phyloP scores from a whole-genome alignment of 2,797 vertebrate genomes.

The Anguilla marmorata region DNA sequence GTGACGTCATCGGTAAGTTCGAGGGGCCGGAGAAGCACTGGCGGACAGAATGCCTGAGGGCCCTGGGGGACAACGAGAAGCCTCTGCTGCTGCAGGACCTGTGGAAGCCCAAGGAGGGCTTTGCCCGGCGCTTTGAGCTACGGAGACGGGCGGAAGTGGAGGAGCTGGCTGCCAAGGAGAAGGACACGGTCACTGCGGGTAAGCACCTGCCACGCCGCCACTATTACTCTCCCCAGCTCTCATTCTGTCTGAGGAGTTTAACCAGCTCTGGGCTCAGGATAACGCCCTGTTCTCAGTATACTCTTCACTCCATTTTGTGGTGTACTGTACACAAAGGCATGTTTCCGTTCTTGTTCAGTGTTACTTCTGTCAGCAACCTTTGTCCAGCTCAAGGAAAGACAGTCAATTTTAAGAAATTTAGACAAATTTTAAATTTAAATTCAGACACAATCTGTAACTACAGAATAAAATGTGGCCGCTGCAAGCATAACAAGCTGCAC shows the following conservation, averaged over 20 bases:
- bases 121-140: constrained; percentile 87
- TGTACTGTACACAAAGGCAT: neutral
- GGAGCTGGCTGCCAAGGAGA: constrained; percentile 84
- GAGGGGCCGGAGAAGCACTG: constrained; percentile 73
- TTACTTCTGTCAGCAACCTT: neutral
- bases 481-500: neutral
- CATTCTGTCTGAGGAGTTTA: neutral
- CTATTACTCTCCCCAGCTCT: neutral
- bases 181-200: constrained; percentile 94
- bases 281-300: neutral
- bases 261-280: neutral
- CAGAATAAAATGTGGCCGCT: neutral
- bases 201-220: constrained; percentile 51
- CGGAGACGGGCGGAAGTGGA: constrained; percentile 85
- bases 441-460: neutral
- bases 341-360: neutral
- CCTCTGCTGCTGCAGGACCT: constrained; percentile 90
- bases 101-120: constrained; percentile 92
- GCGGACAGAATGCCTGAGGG: constrained; percentile 84
- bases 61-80: constrained; percentile 87
- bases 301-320: neutral
- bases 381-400: neutral
- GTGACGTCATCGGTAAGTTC: constrained; percentile 86
- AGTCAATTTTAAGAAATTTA: neutral
- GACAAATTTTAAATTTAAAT: neutral